A percentile compares a stretch with the other conserved stretches of the same genome.
phyloP scores from a whole-genome alignment of 2,113 vertebrate genomes.

The Nansenia antarctica region DNA sequence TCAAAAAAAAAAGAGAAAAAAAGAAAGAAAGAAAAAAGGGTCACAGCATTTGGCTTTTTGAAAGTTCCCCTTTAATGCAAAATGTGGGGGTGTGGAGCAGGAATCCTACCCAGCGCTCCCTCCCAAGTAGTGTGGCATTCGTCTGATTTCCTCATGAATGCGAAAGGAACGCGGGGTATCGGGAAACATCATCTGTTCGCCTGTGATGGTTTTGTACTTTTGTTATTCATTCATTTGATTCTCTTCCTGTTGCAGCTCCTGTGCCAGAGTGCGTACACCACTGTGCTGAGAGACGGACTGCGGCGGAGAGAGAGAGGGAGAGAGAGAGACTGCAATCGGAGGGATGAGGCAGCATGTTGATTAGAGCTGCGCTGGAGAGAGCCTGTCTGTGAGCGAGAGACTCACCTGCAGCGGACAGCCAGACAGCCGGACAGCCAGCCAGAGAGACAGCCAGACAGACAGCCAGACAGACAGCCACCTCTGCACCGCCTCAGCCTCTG shows the following conservation, averaged over 20 bases:
- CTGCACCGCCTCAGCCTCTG: neutral
- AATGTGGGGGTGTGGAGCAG: slow-evolving; percentile 48
- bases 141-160: slow-evolving; percentile 52
- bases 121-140: slow-evolving; percentile 28
- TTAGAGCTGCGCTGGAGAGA: slow-evolving; percentile 54
- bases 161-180: slow-evolving; percentile 52
- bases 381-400: neutral
- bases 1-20: slow-evolving; percentile 4
- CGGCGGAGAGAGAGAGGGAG: slow-evolving; percentile 46
- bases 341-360: slow-evolving; percentile 63
- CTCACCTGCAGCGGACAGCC: neutral
- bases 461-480: neutral
- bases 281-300: slow-evolving; percentile 51
- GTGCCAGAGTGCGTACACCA: slow-evolving; percentile 34
- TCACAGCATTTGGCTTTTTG: slow-evolving; percentile 63
- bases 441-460: slow-evolving; percentile 30
- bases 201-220: slow-evolving; percentile 5
- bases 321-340: slow-evolving; percentile 24
- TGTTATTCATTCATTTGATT: slow-evolving; percentile 48
- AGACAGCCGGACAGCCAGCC: neutral
- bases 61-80: slow-evolving; percentile 58
- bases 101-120: slow-evolving; percentile 40
- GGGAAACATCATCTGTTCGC: slow-evolving; percentile 68
- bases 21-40: neutral
- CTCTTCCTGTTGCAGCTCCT: slow-evolving; percentile 35